Conservation (phyloP, 2,888 invertebrate species). For the Drosophila ochracea region DNA sequence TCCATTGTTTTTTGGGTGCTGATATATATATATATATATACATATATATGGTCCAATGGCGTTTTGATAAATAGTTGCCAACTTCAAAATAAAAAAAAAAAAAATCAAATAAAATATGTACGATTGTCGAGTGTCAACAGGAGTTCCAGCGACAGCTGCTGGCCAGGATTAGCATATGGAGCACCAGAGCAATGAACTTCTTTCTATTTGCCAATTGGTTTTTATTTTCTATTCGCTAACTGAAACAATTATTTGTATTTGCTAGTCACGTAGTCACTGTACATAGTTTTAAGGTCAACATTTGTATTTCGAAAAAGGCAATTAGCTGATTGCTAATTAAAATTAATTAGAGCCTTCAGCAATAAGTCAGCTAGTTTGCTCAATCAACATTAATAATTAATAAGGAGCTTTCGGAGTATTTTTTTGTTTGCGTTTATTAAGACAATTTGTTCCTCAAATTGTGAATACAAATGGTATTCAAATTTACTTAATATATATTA, state of each 20-base stretch:
- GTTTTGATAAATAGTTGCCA: slow-evolving; percentile 70
- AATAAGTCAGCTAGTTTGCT: neutral
- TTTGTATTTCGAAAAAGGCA: neutral
- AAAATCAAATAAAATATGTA: slow-evolving; percentile 17
- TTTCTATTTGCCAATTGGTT: slow-evolving; percentile 9
- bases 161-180: slow-evolving; percentile 49
- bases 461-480: too few species aligned
- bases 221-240: neutral
- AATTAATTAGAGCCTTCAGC: neutral
- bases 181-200: slow-evolving; percentile 37
- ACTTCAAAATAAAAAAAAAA: slow-evolving; percentile 47
- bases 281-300: neutral
- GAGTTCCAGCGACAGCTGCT: slow-evolving; percentile 33
- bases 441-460: too few species aligned
- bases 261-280: too few species aligned
- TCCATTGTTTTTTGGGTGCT: slow-evolving; percentile 39
- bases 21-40: neutral
- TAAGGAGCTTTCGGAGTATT: neutral
- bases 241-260: neutral
- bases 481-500: neutral
- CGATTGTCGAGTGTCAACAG: slow-evolving; percentile 58
- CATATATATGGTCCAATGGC: slow-evolving; percentile 19
- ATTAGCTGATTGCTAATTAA: neutral
- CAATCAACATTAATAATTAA: neutral
- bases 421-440: too few species aligned